Conservation (phyloP, 2,113 vertebrate genomes). For the Geococcyx californianus region DNA sequence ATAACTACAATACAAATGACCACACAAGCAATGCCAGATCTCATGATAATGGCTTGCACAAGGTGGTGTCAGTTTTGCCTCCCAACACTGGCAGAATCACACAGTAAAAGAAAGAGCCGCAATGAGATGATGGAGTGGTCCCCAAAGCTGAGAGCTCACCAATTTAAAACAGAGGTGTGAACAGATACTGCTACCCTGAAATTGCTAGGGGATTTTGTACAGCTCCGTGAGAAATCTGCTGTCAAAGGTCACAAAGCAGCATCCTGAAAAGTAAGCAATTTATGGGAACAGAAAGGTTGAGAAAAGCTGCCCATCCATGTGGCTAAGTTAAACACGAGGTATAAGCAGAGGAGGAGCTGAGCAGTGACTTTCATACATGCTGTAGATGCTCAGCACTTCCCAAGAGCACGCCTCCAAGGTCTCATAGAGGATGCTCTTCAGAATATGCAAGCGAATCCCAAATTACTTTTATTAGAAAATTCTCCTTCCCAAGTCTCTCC, state of each 20-base stretch:
- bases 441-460: neutral
- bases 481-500: neutral
- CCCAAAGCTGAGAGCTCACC: neutral
- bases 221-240: neutral
- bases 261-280: neutral
- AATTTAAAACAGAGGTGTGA: neutral
- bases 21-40: neutral
- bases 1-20: neutral
- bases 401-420: neutral
- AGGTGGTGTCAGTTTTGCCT: neutral
- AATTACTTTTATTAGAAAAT: neutral
- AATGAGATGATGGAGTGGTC: neutral
- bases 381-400: neutral
- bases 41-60: neutral
- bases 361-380: neutral
- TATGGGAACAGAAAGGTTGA: neutral
- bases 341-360: neutral
- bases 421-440: neutral
- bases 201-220: neutral
- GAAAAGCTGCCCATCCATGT: neutral
- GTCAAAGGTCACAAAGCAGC: neutral
- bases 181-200: neutral
- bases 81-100: neutral
- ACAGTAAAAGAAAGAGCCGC: neutral
- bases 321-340: neutral